Percentiles rank a stretch among this genome's conserved stretches.
Conservation (phyloP, 2,797 vertebrate species). For the Mareca strepera region DNA sequence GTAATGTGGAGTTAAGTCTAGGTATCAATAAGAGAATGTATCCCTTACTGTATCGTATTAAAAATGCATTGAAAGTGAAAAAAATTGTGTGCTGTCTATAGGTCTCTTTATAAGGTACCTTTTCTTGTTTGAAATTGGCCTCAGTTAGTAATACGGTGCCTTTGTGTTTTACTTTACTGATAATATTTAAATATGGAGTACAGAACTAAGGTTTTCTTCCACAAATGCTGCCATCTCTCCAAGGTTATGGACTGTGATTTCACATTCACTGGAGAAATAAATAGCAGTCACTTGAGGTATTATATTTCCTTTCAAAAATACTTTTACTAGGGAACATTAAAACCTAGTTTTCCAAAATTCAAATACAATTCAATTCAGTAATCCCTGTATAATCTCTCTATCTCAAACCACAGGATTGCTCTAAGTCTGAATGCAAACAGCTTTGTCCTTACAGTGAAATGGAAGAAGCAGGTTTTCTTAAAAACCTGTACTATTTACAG, state of each 20-base stretch:
- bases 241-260: background rate
- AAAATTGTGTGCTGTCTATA: background rate
- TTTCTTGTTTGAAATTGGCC: background rate
- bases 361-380: constrained; percentile 11
- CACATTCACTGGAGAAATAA: background rate
- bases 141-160: background rate
- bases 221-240: background rate
- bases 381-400: constrained; percentile 31
- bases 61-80: background rate
- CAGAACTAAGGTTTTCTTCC: background rate
- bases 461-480: background rate
- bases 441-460: background rate
- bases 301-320: background rate
- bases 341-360: constrained; percentile 25
- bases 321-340: background rate
- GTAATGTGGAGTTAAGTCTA: background rate
- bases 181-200: background rate
- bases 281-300: background rate
- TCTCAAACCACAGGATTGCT: background rate
- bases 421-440: background rate
- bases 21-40: background rate
- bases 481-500: background rate
- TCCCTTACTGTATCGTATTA: background rate
- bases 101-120: background rate
- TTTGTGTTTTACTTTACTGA: background rate